Conservation (phyloP, 2,888 invertebrate species). For the Steromphala cineraria region DNA sequence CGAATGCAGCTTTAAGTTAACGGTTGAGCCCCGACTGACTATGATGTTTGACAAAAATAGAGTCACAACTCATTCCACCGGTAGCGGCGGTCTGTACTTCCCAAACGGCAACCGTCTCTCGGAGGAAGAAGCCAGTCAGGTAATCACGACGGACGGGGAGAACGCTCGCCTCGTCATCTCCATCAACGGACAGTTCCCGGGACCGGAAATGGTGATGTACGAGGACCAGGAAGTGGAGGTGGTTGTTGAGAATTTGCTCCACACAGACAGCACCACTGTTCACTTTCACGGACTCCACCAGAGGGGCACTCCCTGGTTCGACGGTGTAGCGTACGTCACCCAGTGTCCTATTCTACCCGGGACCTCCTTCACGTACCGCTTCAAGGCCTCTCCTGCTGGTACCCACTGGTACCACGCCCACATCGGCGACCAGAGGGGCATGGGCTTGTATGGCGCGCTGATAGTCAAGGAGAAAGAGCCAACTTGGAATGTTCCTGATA, state of each 20-base stretch:
- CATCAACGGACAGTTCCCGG: constrained; percentile 54
- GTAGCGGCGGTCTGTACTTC: constrained; percentile 27
- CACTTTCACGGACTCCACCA: constrained; percentile 59
- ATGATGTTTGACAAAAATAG: constrained; percentile 35
- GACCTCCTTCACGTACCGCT: constrained; percentile 49
- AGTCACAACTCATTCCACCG: background rate
- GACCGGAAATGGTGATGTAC: constrained; percentile 54
- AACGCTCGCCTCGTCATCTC: constrained; percentile 45
- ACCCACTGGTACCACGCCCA: constrained; percentile 56
- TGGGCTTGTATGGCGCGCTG: constrained; percentile 50
- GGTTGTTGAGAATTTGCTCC: constrained; percentile 43
- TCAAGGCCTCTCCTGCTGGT: constrained; percentile 43
- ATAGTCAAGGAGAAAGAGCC: constrained; percentile 31
- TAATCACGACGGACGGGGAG: constrained; percentile 51
- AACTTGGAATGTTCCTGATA: background rate
- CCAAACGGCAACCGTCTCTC: constrained; percentile 1
- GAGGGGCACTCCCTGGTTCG: constrained; percentile 49
- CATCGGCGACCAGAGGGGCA: constrained; percentile 47
- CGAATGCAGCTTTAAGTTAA: constrained; percentile 36
- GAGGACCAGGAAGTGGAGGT: constrained; percentile 43
- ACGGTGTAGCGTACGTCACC: constrained; percentile 55
- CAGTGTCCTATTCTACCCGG: constrained; percentile 56
- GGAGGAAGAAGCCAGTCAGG: constrained; percentile 26
- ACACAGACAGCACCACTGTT: constrained; percentile 45
- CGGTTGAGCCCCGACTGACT: constrained; percentile 39